Evolutionary conservation across 2,797 vertebrate species (phyloP).

Genomic region (Crypturellus tataupa): DNA sequence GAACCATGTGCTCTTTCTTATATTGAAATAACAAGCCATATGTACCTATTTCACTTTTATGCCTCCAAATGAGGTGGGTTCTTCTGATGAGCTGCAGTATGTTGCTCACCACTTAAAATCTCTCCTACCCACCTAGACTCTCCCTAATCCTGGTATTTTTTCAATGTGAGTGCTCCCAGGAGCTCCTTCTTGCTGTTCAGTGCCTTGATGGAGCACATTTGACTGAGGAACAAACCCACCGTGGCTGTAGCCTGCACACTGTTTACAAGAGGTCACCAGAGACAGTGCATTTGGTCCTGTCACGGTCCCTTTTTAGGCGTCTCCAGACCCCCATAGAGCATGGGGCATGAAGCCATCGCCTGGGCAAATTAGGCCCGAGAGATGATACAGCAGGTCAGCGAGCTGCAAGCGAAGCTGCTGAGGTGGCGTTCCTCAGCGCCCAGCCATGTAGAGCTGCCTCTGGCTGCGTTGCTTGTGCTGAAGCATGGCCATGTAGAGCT

Average conservation of each 20-base stretch:
- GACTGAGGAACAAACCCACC: background rate
- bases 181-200: background rate
- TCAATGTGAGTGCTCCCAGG: background rate
- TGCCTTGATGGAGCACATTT: accelerated
- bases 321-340: background rate
- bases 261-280: background rate
- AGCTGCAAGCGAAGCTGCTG: background rate
- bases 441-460: background rate
- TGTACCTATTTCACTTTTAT: background rate
- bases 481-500: background rate
- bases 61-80: background rate
- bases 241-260: background rate
- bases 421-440: slow-evolving; percentile 21
- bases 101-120: background rate
- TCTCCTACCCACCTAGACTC: accelerated
- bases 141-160: background rate
- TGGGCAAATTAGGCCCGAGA: slow-evolving; percentile 2
- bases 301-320: background rate
- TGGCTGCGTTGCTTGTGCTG: background rate
- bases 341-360: background rate
- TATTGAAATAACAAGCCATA: background rate
- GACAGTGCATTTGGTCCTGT: background rate
- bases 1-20: background rate
- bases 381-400: background rate
- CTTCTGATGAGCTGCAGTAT: accelerated